Evolutionary conservation across 2,113 vertebrate genomes (phyloP).

Genomic region (Ornithorhynchus anatinus): DNA sequence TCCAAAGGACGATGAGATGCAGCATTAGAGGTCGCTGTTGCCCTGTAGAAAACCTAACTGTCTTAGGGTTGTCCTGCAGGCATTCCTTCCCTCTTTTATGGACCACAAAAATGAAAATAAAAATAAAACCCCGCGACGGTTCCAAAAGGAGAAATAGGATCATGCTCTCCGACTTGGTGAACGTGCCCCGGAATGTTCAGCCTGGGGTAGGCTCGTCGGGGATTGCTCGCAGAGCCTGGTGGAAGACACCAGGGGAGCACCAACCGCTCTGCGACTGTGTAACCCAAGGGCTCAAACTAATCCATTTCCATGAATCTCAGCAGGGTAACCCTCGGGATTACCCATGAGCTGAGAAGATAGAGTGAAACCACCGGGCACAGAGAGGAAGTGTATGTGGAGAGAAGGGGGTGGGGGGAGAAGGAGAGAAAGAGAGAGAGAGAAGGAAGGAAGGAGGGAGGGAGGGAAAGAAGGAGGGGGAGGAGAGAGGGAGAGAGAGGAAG

Average conservation of each 20-base stretch:
- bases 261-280: background rate
- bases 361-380: too few relatives aligned
- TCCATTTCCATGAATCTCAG: constrained; percentile 46
- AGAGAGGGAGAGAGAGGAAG: too few relatives aligned
- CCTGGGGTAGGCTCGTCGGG: background rate
- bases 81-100: background rate
- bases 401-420: too few relatives aligned
- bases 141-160: constrained; percentile 24
- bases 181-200: background rate
- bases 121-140: constrained; percentile 22
- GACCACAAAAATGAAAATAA: constrained; percentile 20
- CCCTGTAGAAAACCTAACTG: background rate
- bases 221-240: constrained; percentile 11
- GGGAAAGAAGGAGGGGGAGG: too few relatives aligned
- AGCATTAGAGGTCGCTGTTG: constrained; percentile 62
- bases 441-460: too few relatives aligned
- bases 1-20: too few relatives aligned
- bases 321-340: constrained; percentile 15
- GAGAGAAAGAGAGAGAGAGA: too few relatives aligned
- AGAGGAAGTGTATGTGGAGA: too few relatives aligned
- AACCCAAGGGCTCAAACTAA: constrained; percentile 13
- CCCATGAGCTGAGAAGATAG: constrained; percentile 36
- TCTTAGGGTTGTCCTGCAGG: rapidly evolving
- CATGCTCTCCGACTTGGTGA: constrained; percentile 28
- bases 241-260: constrained; percentile 17